Conservation (phyloP, 2,797 vertebrate species). For the Salarias fasciatus region DNA sequence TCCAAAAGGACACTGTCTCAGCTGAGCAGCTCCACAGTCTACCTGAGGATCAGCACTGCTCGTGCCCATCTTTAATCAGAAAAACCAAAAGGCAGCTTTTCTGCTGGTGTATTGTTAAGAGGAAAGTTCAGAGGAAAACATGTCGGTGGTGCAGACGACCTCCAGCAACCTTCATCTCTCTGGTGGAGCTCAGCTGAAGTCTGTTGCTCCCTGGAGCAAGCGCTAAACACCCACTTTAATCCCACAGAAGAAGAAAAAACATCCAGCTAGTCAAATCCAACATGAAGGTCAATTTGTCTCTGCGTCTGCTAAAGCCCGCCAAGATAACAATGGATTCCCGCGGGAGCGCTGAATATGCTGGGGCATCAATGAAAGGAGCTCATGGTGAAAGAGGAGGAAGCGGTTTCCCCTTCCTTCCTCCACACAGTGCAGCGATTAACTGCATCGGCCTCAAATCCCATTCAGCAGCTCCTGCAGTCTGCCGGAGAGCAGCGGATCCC, state of each 20-base stretch:
- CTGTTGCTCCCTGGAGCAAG: neutral
- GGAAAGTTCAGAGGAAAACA: neutral
- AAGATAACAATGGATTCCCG: constrained; percentile 31
- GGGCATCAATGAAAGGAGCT: constrained; percentile 35
- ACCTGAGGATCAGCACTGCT: too few relatives aligned
- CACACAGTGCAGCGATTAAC: constrained; percentile 39
- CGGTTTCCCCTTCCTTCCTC: neutral
- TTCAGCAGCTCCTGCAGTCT: constrained; percentile 38
- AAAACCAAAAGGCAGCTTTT: too few relatives aligned
- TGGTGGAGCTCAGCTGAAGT: constrained; percentile 15
- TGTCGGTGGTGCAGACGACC: constrained; percentile 22
- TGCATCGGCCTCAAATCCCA: constrained; percentile 52
- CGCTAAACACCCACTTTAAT: constrained; percentile 27
- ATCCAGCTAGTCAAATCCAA: constrained; percentile 29
- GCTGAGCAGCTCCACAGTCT: too few relatives aligned
- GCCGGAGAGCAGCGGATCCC: constrained; percentile 42
- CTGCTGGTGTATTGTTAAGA: too few relatives aligned
- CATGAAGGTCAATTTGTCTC: constrained; percentile 68
- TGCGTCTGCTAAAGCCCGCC: constrained; percentile 24
- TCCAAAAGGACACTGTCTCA: too few relatives aligned
- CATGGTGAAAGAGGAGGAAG: constrained; percentile 13
- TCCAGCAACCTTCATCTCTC: constrained; percentile 12
- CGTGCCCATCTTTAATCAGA: too few relatives aligned
- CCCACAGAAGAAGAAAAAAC: constrained; percentile 1
- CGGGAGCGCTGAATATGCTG: constrained; percentile 5